Evolutionary conservation across 1,140 invertebrate species (phyloP), one percentile per base, ranked within the genome.

Genomic region (Nilaparvata lugens): DNA sequence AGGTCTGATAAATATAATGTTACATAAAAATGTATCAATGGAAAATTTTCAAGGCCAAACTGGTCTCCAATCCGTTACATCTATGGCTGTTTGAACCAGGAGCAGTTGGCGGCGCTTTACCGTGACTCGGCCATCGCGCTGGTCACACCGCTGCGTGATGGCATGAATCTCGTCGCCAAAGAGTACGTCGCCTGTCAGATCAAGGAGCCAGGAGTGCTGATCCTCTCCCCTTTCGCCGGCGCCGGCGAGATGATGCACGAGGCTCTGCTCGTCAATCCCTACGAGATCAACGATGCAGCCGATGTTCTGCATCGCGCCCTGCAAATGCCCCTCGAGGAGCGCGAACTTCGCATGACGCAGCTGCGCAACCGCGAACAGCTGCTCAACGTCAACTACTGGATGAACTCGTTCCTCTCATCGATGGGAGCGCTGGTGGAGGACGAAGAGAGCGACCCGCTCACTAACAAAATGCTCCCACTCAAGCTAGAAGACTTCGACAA

Each of bases 161-260:
- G 92, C 28, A 95, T 95, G 92, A 95, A 95, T 75, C 77, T 95
- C 45, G 91, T 95, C 0, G 91, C 91, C 4, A 95, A 95, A 73
- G 92, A 95, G 73, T 95, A 93, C 68, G 91, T 94, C 2, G 91
- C 91, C 7, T 94, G 91, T 70, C 91, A 94, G 74, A 93, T 93
- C 5, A 91, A 91, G 64, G 83, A 83, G 11, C 84, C 88, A 0
- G 92, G 92, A 13, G 92, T 95, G 0, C 73, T 95, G 4, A 89
- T 95, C 43, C 83, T 95, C 2, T 93, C 90, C 2, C 91, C 90
- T 0, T 94, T 95, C 72, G 91, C 91, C 58, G 91, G 91, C 6
- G 91, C 91, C 13, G 89, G 89, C 1, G 89, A 91, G 72, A 92
- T 89, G 79, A 93, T 93, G 90, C 89, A 92, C 71, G 90, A 93